Evolutionary conservation across 2,113 vertebrate species (phyloP), one percentile per base, ranked within the genome.

Genomic region (Notarius lentiginosus): DNA sequence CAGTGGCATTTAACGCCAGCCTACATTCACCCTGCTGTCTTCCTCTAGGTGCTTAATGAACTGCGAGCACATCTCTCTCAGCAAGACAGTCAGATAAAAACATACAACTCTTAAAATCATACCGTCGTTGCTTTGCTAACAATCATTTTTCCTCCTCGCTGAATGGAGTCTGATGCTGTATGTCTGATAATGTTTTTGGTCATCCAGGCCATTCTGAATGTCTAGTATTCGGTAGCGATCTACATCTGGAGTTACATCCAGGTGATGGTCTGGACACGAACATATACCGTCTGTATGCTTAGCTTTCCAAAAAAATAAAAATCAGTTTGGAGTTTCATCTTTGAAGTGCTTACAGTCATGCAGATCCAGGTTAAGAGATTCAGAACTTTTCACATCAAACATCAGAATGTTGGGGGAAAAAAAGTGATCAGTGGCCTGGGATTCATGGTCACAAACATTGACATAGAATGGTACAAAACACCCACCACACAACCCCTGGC

Each of bases 41-140:
- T 83, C 79, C 88, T 82, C 72, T 20, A 41, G 83, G 56, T 82
- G 72, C 85, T 83, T 89, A 90, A 70, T 55, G n/a, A 84, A 53
- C 72, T 60, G 82, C 70, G 51, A 55, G 61, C 82, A 65, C 47
- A 56, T 56, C 88, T 75, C 81, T 68, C 72, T 66, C 58, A 65
- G 65, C 85, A 86, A 79, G 79, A 79, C 84, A 79, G 18, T 55
- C 61, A 66, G 63, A 86, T 51, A 63, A 86, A 75, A 84, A 84
- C 83, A 84, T 49, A 75, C 61, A 86, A 58, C 63, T 65, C 30
- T 49, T 41, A 41, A 34, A 86, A 79, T 86, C 47, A 47, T 34
- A 47, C 5, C 2, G 30, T 11, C 7, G 75, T 24, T 47, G 24
- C 73, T 51, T 68, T 47, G 15, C 55, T 75, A 27, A n/a, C 34